phyloP scores from a whole-genome alignment of 1,140 invertebrate genomes.

The Lasioglossum baleicum region DNA sequence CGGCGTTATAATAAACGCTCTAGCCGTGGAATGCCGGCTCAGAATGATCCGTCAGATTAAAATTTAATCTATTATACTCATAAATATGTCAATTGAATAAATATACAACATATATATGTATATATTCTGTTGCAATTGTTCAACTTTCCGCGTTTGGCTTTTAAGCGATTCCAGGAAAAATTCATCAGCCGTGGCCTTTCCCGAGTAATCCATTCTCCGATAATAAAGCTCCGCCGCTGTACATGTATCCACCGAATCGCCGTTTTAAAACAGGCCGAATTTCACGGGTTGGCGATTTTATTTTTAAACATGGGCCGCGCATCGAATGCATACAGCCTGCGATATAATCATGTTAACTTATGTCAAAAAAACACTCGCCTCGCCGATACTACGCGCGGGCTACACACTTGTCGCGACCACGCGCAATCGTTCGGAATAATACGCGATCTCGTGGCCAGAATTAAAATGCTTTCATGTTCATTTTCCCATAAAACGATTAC shows the following conservation, averaged over 20 bases:
- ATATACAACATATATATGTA: neutral
- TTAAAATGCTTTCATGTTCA: too few relatives aligned
- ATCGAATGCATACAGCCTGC: neutral
- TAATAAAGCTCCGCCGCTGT: neutral
- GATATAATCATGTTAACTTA: neutral
- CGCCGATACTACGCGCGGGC: too few relatives aligned
- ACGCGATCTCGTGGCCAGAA: too few relatives aligned
- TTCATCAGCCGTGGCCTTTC: constrained; percentile 1
- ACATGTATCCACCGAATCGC: neutral
- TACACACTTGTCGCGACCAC: too few relatives aligned
- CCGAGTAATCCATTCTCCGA: neutral
- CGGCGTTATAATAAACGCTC: neutral
- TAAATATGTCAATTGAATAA: neutral
- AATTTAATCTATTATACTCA: constrained; percentile 5
- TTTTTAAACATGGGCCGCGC: neutral
- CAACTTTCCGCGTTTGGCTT: constrained; percentile 5
- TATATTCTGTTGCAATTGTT: neutral
- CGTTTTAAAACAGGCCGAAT: neutral
- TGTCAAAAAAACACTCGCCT: neutral
- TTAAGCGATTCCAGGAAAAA: constrained; percentile 3
- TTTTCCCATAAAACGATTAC: too few relatives aligned
- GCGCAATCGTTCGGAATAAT: too few relatives aligned
- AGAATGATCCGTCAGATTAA: neutral
- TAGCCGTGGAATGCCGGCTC: neutral
- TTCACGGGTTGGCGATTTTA: neutral